Conservation (phyloP, 2,797 vertebrate species). For the Xyrichtys novacula region DNA sequence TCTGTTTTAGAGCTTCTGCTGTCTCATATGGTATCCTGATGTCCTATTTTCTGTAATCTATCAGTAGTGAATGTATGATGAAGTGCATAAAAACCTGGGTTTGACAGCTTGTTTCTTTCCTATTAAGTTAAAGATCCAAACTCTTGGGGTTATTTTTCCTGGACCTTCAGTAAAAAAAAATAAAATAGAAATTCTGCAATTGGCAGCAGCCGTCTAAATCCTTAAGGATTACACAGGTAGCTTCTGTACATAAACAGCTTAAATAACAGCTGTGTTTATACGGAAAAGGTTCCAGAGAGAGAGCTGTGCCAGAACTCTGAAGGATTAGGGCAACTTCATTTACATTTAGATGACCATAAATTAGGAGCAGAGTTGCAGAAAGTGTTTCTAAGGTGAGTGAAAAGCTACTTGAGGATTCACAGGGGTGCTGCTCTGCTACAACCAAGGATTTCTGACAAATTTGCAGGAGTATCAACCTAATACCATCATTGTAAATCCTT, state of each 20-base stretch:
- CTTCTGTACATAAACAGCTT: background rate
- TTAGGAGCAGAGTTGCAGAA: slow-evolving; percentile 30
- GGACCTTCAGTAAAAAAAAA: background rate
- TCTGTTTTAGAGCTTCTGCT: too few relatives aligned
- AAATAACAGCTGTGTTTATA: slow-evolving; percentile 4
- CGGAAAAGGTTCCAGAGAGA: background rate
- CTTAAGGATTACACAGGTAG: background rate
- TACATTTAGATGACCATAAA: slow-evolving; percentile 21
- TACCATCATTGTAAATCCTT: background rate
- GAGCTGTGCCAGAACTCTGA: background rate
- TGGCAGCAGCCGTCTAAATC: background rate
- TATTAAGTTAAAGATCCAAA: too few relatives aligned
- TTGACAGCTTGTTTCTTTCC: too few relatives aligned
- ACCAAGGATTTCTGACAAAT: slow-evolving; percentile 42
- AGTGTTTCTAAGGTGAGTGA: slow-evolving; percentile 29
- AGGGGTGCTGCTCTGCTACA: slow-evolving; percentile 40
- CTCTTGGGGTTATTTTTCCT: background rate
- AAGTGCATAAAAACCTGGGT: too few relatives aligned
- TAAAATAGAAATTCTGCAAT: background rate
- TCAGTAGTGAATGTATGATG: too few relatives aligned
- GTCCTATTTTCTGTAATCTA: too few relatives aligned
- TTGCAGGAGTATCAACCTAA: background rate
- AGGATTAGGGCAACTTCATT: slow-evolving; percentile 37
- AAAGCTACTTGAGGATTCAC: slow-evolving; percentile 60
- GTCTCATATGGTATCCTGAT: too few relatives aligned